These are phyloP conservation scores for Acleris laterana DNA, from an alignment of 2,888 invertebrate genomes.

Conservation along the genomic window DNA sequence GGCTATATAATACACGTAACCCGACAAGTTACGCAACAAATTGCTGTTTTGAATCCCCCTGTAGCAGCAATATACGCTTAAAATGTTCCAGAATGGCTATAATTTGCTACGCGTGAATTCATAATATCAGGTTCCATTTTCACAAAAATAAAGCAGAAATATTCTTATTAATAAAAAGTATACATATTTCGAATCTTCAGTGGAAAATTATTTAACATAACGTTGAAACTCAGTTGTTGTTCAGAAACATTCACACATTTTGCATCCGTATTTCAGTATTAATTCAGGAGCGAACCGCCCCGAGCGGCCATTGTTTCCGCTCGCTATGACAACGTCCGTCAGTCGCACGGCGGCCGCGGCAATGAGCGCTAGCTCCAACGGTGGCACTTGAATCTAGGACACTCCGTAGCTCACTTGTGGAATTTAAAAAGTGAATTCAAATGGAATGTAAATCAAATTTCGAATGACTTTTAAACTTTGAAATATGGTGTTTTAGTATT, in stretches of 20 bases:
- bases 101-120: too few relatives aligned
- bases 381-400: slow-evolving; percentile 40
- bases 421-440: background rate
- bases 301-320: slow-evolving; percentile 39
- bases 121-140: too few relatives aligned
- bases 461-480: background rate
- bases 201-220: too few relatives aligned
- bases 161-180: too few relatives aligned
- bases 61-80: background rate
- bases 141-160: too few relatives aligned
- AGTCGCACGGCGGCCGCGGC: slow-evolving; percentile 64
- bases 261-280: too few relatives aligned
- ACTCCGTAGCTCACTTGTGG: slow-evolving; percentile 18
- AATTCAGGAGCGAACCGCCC: background rate
- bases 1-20: too few relatives aligned
- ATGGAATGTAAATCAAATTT: background rate
- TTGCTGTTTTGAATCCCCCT: too few relatives aligned
- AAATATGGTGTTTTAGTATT: background rate
- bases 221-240: too few relatives aligned
- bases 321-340: slow-evolving; percentile 46
- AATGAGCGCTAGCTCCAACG: slow-evolving; percentile 42
- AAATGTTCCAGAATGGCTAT: background rate
- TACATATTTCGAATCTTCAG: too few relatives aligned
- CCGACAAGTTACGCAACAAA: too few relatives aligned
- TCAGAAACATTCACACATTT: too few relatives aligned